Percentiles rank a stretch among this genome's conserved stretches.
phyloP scores from a whole-genome alignment of 2,113 vertebrate species.

The Aegithalos caudatus region DNA sequence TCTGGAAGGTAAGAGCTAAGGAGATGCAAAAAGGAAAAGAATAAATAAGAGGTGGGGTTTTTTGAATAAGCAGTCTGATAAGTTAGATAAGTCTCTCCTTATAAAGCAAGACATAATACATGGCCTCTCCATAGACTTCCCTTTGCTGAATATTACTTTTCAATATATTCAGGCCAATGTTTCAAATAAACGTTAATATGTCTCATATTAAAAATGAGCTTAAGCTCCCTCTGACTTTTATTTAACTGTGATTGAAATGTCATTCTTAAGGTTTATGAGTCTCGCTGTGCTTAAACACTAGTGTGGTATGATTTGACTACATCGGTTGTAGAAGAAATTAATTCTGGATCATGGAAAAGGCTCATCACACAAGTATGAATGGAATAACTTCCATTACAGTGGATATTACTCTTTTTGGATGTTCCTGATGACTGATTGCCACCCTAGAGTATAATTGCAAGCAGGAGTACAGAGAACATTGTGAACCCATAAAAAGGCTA shows the following conservation, averaged over 20 bases:
- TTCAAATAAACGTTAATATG: background rate
- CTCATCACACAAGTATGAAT: background rate
- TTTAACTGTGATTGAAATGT: background rate
- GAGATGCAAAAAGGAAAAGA: background rate
- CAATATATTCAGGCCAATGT: background rate
- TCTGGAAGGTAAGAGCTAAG: conserved; percentile 88
- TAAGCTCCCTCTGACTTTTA: background rate
- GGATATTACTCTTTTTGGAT: background rate
- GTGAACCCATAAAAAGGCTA: background rate
- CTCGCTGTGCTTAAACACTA: background rate
- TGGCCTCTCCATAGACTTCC: background rate
- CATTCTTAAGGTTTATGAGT: background rate
- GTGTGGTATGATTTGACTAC: background rate
- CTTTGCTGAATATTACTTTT: background rate
- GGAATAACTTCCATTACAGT: background rate
- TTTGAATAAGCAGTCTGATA: background rate
- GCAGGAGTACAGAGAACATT: background rate
- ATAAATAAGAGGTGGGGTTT: background rate
- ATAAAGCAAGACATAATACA: background rate
- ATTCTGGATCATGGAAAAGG: background rate
- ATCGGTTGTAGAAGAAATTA: background rate
- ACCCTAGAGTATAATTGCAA: conserved; percentile 3
- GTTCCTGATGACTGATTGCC: conserved; percentile 22
- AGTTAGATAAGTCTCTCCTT: background rate
- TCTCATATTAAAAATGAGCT: background rate